Percentiles rank a stretch among this genome's conserved stretches.
These are phyloP conservation scores for rat (Rattus norvegicus) DNA, from an alignment of 2,113 vertebrate genomes.

Conservation along the genomic window DNA sequence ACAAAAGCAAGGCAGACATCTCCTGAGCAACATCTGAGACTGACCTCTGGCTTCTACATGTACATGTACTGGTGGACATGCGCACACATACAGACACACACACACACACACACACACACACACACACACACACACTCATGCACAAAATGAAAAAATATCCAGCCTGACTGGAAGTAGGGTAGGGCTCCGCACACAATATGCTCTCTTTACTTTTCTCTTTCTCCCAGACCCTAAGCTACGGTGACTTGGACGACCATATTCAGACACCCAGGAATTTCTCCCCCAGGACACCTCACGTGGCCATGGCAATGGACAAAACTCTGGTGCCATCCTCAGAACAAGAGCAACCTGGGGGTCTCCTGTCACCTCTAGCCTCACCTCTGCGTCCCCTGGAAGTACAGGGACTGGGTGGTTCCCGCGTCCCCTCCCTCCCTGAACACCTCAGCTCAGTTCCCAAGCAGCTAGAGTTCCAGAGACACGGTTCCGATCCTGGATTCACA, in stretches of 20 bases:
- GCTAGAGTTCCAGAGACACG: slow-evolving; percentile 92
- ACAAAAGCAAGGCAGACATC: neutral
- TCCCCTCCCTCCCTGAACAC: slow-evolving; percentile 94
- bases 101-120: neutral
- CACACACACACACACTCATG: neutral
- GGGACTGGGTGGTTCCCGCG: slow-evolving; percentile 88
- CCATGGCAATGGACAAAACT: slow-evolving; percentile 85
- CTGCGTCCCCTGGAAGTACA: slow-evolving; percentile 74
- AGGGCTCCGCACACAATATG: neutral
- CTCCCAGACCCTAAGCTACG: slow-evolving; percentile 86
- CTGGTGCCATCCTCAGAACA: slow-evolving; percentile 83
- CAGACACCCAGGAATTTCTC: slow-evolving; percentile 88
- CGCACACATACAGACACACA: neutral
- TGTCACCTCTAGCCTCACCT: slow-evolving; percentile 74
- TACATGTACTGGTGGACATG: neutral
- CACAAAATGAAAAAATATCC: neutral
- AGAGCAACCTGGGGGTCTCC: slow-evolving; percentile 79
- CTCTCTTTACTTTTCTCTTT: slow-evolving; percentile 44
- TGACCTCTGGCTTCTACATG: neutral
- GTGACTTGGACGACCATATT: slow-evolving; percentile 85
- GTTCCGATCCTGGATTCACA: slow-evolving; percentile 92
- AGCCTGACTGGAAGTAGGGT: neutral
- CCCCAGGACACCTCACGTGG: slow-evolving; percentile 86
- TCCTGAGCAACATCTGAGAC: neutral
- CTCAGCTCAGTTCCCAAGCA: slow-evolving; percentile 87